These are phyloP conservation scores for Gavialis gangeticus DNA, from an alignment of 2,113 vertebrate genomes.

Conservation along the genomic window DNA sequence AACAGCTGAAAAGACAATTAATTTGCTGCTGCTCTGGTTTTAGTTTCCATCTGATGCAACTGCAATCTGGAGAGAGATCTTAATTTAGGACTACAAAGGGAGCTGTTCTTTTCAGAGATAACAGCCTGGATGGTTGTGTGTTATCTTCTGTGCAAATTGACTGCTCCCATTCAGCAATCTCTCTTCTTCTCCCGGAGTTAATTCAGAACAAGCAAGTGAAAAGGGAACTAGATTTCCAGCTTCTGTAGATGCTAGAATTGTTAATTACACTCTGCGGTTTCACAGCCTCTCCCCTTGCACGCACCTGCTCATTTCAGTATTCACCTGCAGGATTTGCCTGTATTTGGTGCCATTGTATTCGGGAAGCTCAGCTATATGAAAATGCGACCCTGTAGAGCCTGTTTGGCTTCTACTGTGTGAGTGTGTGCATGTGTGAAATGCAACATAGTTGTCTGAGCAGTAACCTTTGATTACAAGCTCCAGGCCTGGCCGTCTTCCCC, in stretches of 20 bases:
- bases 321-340: accelerated
- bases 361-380: accelerated
- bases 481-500: not conserved
- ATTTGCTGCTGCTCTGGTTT: constrained; percentile 7
- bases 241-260: not conserved
- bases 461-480: not conserved
- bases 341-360: accelerated
- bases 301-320: not conserved
- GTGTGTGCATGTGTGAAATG: not conserved
- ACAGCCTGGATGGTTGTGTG: not conserved
- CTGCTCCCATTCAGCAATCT: not conserved
- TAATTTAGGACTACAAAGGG: constrained; percentile 26
- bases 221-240: accelerated
- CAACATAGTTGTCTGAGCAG: not conserved
- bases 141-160: constrained; percentile 23
- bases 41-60: constrained; percentile 23
- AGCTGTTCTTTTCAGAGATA: constrained; percentile 15
- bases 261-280: not conserved
- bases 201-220: not conserved
- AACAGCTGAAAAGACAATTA: not conserved
- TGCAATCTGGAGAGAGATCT: constrained; percentile 33
- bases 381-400: not conserved
- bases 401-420: not conserved
- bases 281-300: not conserved
- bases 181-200: not conserved